Conservation (phyloP, 2,797 vertebrate species). For the Siniperca undulata region DNA sequence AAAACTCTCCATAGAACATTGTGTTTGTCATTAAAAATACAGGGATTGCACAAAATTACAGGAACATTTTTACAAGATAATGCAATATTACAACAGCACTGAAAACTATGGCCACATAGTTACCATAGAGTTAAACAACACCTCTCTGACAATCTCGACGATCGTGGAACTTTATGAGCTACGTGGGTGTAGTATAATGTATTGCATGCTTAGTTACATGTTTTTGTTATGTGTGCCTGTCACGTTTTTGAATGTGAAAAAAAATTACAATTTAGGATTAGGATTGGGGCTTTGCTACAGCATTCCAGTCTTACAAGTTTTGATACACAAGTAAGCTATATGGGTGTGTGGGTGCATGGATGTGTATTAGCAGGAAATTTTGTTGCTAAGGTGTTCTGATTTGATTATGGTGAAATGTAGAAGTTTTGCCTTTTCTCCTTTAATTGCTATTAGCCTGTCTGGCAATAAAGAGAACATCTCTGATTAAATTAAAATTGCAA, state of each 20-base stretch:
- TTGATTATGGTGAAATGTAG: constrained; percentile 48
- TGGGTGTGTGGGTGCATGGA: constrained; percentile 21
- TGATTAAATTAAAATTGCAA: constrained; percentile 67
- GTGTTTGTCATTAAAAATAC: constrained; percentile 31
- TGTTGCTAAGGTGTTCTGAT: constrained; percentile 34
- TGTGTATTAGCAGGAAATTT: constrained; percentile 25
- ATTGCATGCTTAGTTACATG: constrained; percentile 32
- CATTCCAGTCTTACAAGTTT: constrained; percentile 28
- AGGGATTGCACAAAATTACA: not conserved
- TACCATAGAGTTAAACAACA: constrained; percentile 16
- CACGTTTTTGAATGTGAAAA: constrained; percentile 10
- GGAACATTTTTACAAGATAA: constrained; percentile 14
- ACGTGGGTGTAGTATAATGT: not conserved
- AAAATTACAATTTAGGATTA: not conserved
- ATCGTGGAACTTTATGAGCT: not conserved
- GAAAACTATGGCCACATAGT: constrained; percentile 23
- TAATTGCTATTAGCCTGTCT: constrained; percentile 48
- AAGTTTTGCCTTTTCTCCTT: constrained; percentile 52
- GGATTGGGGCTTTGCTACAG: constrained; percentile 10
- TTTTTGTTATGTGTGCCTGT: constrained; percentile 21
- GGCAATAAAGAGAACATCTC: constrained; percentile 58
- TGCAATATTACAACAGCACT: constrained; percentile 28
- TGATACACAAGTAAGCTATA: constrained; percentile 11
- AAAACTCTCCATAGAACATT: not conserved
- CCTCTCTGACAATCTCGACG: constrained; percentile 2